phyloP scores from a whole-genome alignment of 2,113 vertebrate species.

The Lophius piscatorius region DNA sequence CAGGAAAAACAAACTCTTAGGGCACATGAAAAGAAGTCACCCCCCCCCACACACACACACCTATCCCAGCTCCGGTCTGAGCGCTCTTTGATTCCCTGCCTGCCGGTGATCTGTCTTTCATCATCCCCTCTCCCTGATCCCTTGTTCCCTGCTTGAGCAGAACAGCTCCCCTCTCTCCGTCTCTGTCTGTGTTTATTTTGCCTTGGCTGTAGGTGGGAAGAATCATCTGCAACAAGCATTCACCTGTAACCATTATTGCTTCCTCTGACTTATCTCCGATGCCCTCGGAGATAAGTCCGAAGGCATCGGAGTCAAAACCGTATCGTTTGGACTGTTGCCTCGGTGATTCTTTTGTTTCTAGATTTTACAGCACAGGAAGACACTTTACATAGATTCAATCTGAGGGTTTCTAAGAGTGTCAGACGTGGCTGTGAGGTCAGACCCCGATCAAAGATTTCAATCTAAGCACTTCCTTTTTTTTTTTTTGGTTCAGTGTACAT shows the following conservation, averaged over 20 bases:
- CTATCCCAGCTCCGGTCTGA: constrained; percentile 61
- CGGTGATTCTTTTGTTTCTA: not conserved
- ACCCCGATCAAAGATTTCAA: too few relatives aligned
- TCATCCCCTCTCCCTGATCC: constrained; percentile 69
- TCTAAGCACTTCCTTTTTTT: too few relatives aligned
- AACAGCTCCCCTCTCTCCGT: constrained; percentile 53
- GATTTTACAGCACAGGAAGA: not conserved
- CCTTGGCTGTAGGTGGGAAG: constrained; percentile 59
- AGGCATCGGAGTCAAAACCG: not conserved
- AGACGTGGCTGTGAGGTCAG: not conserved
- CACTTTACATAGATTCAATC: constrained; percentile 2
- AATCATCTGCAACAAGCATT: constrained; percentile 56
- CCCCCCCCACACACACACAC: constrained; percentile 56
- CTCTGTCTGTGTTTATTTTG: constrained; percentile 70
- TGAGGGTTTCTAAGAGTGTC: not conserved
- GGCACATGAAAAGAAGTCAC: constrained; percentile 71
- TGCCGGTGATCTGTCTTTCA: constrained; percentile 78
- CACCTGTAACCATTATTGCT: constrained; percentile 15
- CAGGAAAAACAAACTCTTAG: constrained; percentile 74
- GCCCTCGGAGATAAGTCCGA: too few relatives aligned
- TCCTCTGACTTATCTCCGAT: constrained; percentile 6
- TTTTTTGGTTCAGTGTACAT: too few relatives aligned
- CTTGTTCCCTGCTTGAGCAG: constrained; percentile 60
- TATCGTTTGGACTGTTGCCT: not conserved
- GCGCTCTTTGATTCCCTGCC: constrained; percentile 74